These are phyloP conservation scores for Micromussa lordhowensis DNA, from an alignment of 92 coral and sea anemone species.

Conservation along the genomic window DNA sequence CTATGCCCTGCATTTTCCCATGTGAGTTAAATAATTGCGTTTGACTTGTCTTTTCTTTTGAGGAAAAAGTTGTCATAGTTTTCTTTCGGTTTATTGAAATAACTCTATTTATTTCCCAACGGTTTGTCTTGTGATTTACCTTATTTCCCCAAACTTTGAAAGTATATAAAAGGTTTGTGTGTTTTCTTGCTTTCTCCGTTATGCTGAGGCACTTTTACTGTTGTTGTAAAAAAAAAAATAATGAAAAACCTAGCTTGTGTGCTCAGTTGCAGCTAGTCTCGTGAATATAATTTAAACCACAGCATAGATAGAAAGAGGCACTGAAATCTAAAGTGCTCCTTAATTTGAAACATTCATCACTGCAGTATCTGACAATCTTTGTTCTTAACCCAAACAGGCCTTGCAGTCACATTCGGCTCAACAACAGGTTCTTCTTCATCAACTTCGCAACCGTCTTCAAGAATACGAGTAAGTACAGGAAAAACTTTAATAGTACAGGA, in stretches of 20 bases:
- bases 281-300: too few species aligned
- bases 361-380: not conserved
- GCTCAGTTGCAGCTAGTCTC: too few species aligned
- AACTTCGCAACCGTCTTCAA: constrained; percentile 88
- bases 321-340: too few species aligned
- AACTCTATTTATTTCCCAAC: not conserved
- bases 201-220: too few species aligned
- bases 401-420: constrained; percentile 95
- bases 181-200: too few species aligned
- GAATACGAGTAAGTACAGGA: constrained; percentile 94
- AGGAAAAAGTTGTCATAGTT: not conserved
- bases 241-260: too few species aligned
- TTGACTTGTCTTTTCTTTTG: not conserved
- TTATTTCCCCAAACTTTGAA: too few species aligned
- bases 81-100: not conserved
- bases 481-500: too few species aligned
- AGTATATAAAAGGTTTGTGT: too few species aligned
- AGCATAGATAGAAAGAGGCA: too few species aligned
- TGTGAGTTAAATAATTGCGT: constrained; percentile 49
- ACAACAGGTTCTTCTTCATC: constrained; percentile 94
- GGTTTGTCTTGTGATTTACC: too few species aligned
- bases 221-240: too few species aligned
- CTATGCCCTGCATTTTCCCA: constrained; percentile 84
- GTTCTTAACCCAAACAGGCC: constrained; percentile 64
- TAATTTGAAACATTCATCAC: not conserved